Evolutionary conservation across 1,140 invertebrate genomes (phyloP).

Genomic region (Penaeus japonicus): DNA sequence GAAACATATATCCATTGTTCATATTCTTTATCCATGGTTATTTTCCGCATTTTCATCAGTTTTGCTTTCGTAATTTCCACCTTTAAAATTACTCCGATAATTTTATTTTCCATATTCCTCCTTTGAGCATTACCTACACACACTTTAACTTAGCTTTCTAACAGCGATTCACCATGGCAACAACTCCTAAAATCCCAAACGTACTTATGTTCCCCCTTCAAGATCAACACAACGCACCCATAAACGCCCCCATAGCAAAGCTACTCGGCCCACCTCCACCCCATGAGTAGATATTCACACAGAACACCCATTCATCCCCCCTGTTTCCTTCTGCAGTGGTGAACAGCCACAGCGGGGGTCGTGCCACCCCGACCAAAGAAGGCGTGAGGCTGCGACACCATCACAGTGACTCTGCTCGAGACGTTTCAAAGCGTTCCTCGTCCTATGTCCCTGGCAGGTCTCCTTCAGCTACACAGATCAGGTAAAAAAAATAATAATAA

Average conservation of each 20-base stretch:
- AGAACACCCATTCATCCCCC: too few species aligned
- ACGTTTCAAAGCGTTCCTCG: conserved; percentile 33
- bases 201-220: too few species aligned
- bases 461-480: background rate
- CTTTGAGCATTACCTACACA: too few species aligned
- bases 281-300: too few species aligned
- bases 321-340: background rate
- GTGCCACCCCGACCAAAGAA: conserved; percentile 26
- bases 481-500: background rate
- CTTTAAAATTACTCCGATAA: too few species aligned
- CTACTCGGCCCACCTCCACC: too few species aligned
- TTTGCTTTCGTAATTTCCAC: background rate
- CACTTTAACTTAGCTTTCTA: too few species aligned
- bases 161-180: too few species aligned
- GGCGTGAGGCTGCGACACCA: conserved; percentile 4
- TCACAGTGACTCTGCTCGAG: background rate
- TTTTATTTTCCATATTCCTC: too few species aligned
- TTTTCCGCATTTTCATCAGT: background rate
- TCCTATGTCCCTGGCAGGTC: conserved; percentile 33
- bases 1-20: background rate
- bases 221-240: too few species aligned
- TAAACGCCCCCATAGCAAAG: too few species aligned
- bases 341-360: background rate
- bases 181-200: too few species aligned
- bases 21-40: background rate